These are phyloP conservation scores for Chelidonichthys spinosus DNA, from an alignment of 2,797 vertebrate species.

Conservation along the genomic window DNA sequence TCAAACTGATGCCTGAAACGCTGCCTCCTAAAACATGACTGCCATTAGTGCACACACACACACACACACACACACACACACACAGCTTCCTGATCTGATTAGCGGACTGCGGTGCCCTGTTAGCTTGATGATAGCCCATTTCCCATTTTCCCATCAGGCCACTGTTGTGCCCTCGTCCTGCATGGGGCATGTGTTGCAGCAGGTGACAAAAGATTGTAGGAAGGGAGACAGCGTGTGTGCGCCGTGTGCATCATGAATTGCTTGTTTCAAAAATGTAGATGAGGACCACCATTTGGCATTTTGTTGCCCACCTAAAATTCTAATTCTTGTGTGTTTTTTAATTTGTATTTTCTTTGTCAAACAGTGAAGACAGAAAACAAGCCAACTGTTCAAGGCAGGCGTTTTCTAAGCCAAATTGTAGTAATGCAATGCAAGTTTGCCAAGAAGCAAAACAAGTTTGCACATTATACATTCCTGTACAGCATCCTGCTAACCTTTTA, in stretches of 20 bases:
- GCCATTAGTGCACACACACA: constrained; percentile 53
- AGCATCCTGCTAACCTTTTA: constrained; percentile 35
- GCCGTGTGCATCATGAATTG: constrained; percentile 60
- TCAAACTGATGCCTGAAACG: constrained; percentile 54
- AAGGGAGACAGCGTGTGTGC: constrained; percentile 61
- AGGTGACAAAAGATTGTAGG: constrained; percentile 79
- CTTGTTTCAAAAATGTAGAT: constrained; percentile 32
- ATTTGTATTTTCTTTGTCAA: constrained; percentile 4
- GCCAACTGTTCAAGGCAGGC: neutral
- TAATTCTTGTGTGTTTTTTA: neutral
- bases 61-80: constrained; percentile 59
- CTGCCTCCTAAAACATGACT: constrained; percentile 47
- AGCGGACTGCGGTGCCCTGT: constrained; percentile 77
- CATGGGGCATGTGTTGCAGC: constrained; percentile 62
- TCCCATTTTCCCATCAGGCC: constrained; percentile 84
- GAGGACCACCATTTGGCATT: constrained; percentile 25
- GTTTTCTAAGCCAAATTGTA: constrained; percentile 21
- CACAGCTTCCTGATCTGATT: constrained; percentile 84
- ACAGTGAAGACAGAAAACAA: constrained; percentile 7
- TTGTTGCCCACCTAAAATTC: constrained; percentile 12
- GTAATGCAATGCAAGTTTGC: constrained; percentile 30
- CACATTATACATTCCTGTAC: constrained; percentile 15
- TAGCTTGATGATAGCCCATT: constrained; percentile 80
- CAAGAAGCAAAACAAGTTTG: constrained; percentile 50
- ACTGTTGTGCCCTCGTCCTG: constrained; percentile 57